Percentiles rank a stretch among this genome's conserved stretches.
Conservation (phyloP, 2,113 vertebrate genomes). For the Neofelis nebulosa region DNA sequence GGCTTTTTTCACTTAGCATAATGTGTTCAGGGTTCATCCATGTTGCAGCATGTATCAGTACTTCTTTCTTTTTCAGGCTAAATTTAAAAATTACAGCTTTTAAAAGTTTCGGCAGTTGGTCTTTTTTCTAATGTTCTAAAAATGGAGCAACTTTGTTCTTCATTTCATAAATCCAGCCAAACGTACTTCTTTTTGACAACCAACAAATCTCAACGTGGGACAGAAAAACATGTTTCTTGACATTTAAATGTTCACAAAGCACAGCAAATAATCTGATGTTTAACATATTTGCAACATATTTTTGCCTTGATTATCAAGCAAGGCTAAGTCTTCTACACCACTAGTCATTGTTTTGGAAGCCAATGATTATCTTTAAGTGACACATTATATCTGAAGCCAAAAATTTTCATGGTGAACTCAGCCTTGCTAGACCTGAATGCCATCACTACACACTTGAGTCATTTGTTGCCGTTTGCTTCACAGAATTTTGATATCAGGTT, state of each 20-base stretch:
- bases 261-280: not conserved
- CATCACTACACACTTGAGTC: not conserved
- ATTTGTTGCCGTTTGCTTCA: not conserved
- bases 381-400: not conserved
- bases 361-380: not conserved
- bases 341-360: not conserved
- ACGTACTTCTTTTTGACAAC: slow-evolving; percentile 22
- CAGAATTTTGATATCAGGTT: not conserved
- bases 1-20: too few species aligned
- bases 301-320: not conserved
- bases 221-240: not conserved
- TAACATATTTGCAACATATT: not conserved
- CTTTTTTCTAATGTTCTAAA: not conserved
- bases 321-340: not conserved
- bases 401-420: not conserved
- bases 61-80: not conserved
- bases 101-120: not conserved
- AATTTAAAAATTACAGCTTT: not conserved
- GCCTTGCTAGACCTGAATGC: not conserved
- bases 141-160: not conserved
- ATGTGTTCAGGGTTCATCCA: not conserved
- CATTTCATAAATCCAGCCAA: slow-evolving; percentile 27
- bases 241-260: not conserved
- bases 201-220: not conserved
- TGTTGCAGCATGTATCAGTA: not conserved